Evolutionary conservation across 2,888 invertebrate genomes (phyloP).

Genomic region (Aphodius sticticus): DNA sequence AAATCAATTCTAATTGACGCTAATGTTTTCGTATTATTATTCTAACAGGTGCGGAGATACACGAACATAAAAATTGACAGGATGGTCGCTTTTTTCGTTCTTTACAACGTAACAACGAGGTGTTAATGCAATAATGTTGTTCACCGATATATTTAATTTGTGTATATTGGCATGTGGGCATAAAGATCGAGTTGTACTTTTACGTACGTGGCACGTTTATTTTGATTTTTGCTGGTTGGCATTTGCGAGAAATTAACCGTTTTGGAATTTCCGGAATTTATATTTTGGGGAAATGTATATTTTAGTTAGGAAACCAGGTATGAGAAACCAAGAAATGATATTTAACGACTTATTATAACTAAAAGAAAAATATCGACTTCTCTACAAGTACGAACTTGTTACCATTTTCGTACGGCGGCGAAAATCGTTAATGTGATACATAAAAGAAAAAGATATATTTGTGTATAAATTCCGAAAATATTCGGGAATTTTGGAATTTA

Average conservation of each 20-base stretch:
- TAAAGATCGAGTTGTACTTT: neutral
- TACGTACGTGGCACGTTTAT: neutral
- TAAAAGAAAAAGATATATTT: too few relatives aligned
- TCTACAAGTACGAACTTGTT: too few relatives aligned
- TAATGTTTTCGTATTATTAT: neutral
- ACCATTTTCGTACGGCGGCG: too few relatives aligned
- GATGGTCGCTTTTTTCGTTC: conserved; percentile 5
- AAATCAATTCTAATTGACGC: neutral
- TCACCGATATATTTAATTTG: conserved; percentile 21
- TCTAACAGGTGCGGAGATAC: neutral
- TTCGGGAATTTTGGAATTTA: too few relatives aligned
- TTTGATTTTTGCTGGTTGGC: neutral
- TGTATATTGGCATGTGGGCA: conserved; percentile 14
- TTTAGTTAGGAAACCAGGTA: too few relatives aligned
- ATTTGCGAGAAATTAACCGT: neutral
- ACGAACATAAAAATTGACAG: neutral
- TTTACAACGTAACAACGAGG: conserved; percentile 14
- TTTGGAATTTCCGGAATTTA: too few relatives aligned
- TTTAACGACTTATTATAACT: too few relatives aligned
- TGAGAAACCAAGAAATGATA: too few relatives aligned
- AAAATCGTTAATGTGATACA: too few relatives aligned
- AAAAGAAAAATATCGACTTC: too few relatives aligned
- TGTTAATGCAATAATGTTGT: conserved; percentile 17
- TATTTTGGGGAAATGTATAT: too few relatives aligned
- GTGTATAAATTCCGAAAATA: too few relatives aligned